A percentile compares a stretch with the other conserved stretches of the same genome.
These are phyloP conservation scores for Papilio xuthus DNA, from an alignment of 1,140 invertebrate species.

Conservation along the genomic window DNA sequence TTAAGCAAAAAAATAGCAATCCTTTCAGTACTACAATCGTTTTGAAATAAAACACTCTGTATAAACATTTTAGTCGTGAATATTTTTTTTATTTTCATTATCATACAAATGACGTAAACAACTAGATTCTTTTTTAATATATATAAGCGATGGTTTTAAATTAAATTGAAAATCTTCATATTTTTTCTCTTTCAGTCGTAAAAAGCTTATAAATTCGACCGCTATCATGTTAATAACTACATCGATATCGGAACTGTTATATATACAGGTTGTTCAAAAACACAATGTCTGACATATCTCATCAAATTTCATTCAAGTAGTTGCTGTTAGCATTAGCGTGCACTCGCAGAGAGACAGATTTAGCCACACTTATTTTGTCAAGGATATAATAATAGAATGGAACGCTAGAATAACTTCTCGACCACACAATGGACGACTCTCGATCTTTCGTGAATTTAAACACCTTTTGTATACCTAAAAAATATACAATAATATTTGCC, in stretches of 20 bases:
- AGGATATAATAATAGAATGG: background rate
- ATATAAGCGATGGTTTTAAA: too few relatives aligned
- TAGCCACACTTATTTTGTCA: conserved; percentile 1
- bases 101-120: too few relatives aligned
- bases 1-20: too few relatives aligned
- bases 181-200: background rate
- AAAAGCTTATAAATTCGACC: background rate
- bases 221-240: too few relatives aligned
- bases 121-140: too few relatives aligned
- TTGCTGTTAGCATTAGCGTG: background rate
- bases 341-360: background rate
- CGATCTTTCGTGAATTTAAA: background rate
- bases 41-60: too few relatives aligned
- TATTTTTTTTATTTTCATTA: too few relatives aligned
- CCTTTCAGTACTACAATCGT: too few relatives aligned
- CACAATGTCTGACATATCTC: background rate
- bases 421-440: background rate
- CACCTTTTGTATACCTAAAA: background rate
- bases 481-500: too few relatives aligned
- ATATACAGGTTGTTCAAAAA: background rate
- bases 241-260: background rate
- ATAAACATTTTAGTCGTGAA: too few relatives aligned
- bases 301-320: background rate
- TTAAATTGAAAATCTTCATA: background rate
- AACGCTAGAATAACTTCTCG: background rate